These are phyloP conservation scores for Calephelis virginiensis DNA, from an alignment of 1,140 invertebrate species.

Conservation along the genomic window DNA sequence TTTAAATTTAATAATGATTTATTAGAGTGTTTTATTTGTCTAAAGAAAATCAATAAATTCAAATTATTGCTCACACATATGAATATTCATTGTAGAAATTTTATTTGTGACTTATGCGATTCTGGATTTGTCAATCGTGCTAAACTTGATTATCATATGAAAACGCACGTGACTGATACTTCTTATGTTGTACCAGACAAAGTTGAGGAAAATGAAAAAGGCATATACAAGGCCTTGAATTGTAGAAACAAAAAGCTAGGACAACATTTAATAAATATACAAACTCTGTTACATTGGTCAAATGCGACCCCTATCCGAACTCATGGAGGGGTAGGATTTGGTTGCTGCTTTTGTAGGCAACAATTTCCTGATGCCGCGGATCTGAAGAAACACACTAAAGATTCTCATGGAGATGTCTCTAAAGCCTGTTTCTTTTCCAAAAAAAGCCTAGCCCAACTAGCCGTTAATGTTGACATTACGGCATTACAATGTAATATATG, in stretches of 20 bases:
- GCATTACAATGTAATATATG: slow-evolving; percentile 41
- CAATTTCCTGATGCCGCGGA: slow-evolving; percentile 34
- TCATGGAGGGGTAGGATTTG: background rate
- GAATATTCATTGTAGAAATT: slow-evolving; percentile 51
- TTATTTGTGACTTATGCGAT: slow-evolving; percentile 47
- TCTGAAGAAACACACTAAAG: slow-evolving; percentile 46
- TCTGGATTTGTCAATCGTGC: slow-evolving; percentile 41
- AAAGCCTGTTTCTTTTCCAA: background rate
- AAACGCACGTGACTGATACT: slow-evolving; percentile 34
- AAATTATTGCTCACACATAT: slow-evolving; percentile 49
- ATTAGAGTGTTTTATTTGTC: slow-evolving; percentile 38
- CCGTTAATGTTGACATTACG: slow-evolving; percentile 45
- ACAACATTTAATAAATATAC: slow-evolving; percentile 3
- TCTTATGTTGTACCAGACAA: slow-evolving; percentile 22
- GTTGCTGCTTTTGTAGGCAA: slow-evolving; percentile 42
- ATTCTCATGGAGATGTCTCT: slow-evolving; percentile 26
- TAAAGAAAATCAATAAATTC: slow-evolving; percentile 34
- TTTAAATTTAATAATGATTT: slow-evolving; percentile 41
- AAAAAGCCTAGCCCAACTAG: background rate
- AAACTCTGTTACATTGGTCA: slow-evolving; percentile 21
- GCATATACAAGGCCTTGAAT: background rate
- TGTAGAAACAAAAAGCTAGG: background rate
- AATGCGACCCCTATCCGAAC: slow-evolving; percentile 18
- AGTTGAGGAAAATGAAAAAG: background rate
- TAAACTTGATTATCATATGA: slow-evolving; percentile 33